phyloP scores from a whole-genome alignment of 2,888 invertebrate genomes.

The Rhagophthalmus giganteus region DNA sequence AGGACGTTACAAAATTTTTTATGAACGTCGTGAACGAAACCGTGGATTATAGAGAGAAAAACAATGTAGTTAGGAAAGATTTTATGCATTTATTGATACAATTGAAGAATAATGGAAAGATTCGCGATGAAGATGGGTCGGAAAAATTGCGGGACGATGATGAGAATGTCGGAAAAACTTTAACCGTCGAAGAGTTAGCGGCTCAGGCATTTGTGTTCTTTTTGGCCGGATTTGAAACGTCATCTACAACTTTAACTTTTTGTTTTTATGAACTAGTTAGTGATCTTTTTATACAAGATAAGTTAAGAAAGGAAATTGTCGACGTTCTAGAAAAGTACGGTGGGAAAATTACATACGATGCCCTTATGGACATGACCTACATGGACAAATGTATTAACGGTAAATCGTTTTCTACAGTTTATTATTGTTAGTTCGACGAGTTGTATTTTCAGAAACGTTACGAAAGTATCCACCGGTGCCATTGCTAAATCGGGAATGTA shows the following conservation, averaged over 20 bases:
- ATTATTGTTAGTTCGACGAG: too few relatives aligned
- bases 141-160: slow-evolving; percentile 11
- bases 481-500: slow-evolving; percentile 31
- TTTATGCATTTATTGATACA: slow-evolving; percentile 60
- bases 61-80: slow-evolving; percentile 57
- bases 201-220: slow-evolving; percentile 52
- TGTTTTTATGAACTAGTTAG: slow-evolving; percentile 57
- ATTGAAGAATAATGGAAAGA: slow-evolving; percentile 51
- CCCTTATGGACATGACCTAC: slow-evolving; percentile 56
- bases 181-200: slow-evolving; percentile 37
- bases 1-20: slow-evolving; percentile 53
- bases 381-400: slow-evolving; percentile 54
- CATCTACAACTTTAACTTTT: slow-evolving; percentile 53
- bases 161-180: not conserved
- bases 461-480: slow-evolving; percentile 46
- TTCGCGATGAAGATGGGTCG: slow-evolving; percentile 31
- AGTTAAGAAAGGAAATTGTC: slow-evolving; percentile 52
- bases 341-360: slow-evolving; percentile 54
- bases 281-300: slow-evolving; percentile 55
- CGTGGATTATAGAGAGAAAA: slow-evolving; percentile 54
- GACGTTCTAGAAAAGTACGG: slow-evolving; percentile 38
- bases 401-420: too few relatives aligned
- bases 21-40: slow-evolving; percentile 53
- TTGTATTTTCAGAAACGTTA: slow-evolving; percentile 47
- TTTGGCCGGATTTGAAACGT: slow-evolving; percentile 52